These are phyloP conservation scores for Tauraco erythrolophus DNA, from an alignment of 2,113 vertebrate species.

Conservation along the genomic window DNA sequence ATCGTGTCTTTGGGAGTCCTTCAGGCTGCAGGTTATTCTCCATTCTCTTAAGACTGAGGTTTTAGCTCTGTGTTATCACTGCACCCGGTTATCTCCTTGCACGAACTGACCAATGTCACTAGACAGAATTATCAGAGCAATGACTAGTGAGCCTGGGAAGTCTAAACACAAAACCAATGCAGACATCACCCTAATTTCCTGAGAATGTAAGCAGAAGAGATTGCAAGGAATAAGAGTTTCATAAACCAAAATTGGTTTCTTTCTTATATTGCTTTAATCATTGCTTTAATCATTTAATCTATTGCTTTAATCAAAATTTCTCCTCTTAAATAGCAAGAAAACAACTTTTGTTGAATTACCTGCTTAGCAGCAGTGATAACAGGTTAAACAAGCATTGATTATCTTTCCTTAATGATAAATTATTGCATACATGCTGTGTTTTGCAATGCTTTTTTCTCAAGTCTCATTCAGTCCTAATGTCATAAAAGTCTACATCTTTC, in stretches of 20 bases:
- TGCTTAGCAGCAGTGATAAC: slow-evolving; percentile 47
- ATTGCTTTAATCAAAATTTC: slow-evolving; percentile 50
- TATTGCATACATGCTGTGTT: not conserved
- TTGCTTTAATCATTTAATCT: slow-evolving; percentile 19
- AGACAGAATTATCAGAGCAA: not conserved
- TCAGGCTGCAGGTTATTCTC: not conserved
- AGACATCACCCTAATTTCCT: not conserved
- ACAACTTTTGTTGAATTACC: slow-evolving; percentile 53
- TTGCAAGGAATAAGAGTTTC: not conserved
- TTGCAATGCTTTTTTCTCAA: slow-evolving; percentile 29
- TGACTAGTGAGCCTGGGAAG: not conserved
- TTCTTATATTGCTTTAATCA: slow-evolving; percentile 5
- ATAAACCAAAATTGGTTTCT: not conserved
- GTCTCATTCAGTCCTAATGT: not conserved
- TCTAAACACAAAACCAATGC: not conserved
- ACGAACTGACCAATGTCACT: not conserved
- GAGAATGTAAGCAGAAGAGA: not conserved
- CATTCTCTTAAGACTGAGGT: not conserved
- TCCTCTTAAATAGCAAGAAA: slow-evolving; percentile 58
- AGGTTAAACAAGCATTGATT: slow-evolving; percentile 64
- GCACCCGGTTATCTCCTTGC: not conserved
- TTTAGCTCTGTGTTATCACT: not conserved
- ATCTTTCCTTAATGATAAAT: slow-evolving; percentile 60
- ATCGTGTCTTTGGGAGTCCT: not conserved
- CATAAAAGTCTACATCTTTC: slow-evolving; percentile 4